A percentile compares a stretch with the other conserved stretches of the same genome.
Conservation (phyloP, 2,888 invertebrate species). For the Acleris emargana region DNA sequence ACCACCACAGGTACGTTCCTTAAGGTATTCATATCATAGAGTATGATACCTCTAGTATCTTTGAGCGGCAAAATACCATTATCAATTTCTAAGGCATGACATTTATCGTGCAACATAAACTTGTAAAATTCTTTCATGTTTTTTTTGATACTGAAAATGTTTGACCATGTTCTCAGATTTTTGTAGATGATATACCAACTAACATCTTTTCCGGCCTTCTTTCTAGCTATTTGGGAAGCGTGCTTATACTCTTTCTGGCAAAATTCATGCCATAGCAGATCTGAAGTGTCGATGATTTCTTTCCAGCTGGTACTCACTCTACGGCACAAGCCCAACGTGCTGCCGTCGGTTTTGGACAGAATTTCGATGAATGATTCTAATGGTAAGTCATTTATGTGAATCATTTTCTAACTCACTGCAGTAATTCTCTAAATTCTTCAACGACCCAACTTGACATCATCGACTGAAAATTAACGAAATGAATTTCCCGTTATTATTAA, state of each 20-base stretch:
- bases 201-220: constrained; percentile 58
- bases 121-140: constrained; percentile 62
- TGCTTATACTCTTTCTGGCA: constrained; percentile 59
- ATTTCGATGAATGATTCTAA: constrained; percentile 67
- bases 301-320: constrained; percentile 66
- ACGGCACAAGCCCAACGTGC: constrained; percentile 60
- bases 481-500: background rate
- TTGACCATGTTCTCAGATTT: constrained; percentile 63
- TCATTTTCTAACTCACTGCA: constrained; percentile 44
- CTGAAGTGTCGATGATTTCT: constrained; percentile 57
- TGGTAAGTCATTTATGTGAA: constrained; percentile 53
- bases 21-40: constrained; percentile 61
- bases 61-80: constrained; percentile 64
- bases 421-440: background rate
- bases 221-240: constrained; percentile 64
- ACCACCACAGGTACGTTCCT: constrained; percentile 65
- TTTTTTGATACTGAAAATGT: constrained; percentile 48
- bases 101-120: constrained; percentile 60
- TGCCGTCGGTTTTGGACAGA: constrained; percentile 58
- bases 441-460: background rate
- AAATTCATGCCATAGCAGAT: constrained; percentile 62
- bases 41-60: constrained; percentile 59
- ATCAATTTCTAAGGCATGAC: constrained; percentile 59
- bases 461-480: background rate
- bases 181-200: constrained; percentile 68